Evolutionary conservation across 2,113 vertebrate species (phyloP), one percentile per base, ranked within the genome.

Genomic region (Rana temporaria): DNA sequence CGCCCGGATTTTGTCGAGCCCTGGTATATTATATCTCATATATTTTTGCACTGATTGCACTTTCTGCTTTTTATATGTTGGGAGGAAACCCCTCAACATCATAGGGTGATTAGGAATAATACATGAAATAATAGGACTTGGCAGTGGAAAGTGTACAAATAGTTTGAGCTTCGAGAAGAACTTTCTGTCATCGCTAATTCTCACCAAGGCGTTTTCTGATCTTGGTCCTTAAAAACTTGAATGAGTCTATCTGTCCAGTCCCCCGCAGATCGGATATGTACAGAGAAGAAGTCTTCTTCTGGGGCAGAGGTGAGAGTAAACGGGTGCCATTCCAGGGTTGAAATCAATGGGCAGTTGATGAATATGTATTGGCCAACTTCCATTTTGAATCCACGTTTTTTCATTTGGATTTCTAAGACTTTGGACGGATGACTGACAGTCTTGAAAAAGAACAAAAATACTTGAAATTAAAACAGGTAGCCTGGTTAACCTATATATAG

Each of bases 221-320:
- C 81, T 64, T 86, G 85, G 78, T 88, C 87, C 75, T 94, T 88
- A 87, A 92, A 94, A 68, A 48, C 85, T 30, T 86, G 84, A 0
- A 97, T 95, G 83, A 98, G 91, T 16, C 86, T 87, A 77, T 96
- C 91, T 0, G 96, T 98, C 97, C 97, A 99, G 92, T 98, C 96
- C 0, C 98, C 96, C 0, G 89, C 95, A 0, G 82, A 92, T 73
- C 95, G 92, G 87, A 98, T 89, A 87, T 98, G 96, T 85, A 99
- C 81, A 70, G 95, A 96, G 86, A 98, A 96, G 89, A 91, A 96
- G 26, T 97, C 93, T 88, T 98, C 96, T 87, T 97, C 96, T 0
- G 96, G 96, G 0, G 96, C 95, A 0, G 96, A 98, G 79, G 96
- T 99, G 92, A 98, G 93, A 85, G 97, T 98, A 90, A 98, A 97